Percentiles rank a stretch among this genome's conserved stretches.
Evolutionary conservation across 2,888 invertebrate genomes (phyloP).

Genomic region (Drosophila aldrichi): DNA sequence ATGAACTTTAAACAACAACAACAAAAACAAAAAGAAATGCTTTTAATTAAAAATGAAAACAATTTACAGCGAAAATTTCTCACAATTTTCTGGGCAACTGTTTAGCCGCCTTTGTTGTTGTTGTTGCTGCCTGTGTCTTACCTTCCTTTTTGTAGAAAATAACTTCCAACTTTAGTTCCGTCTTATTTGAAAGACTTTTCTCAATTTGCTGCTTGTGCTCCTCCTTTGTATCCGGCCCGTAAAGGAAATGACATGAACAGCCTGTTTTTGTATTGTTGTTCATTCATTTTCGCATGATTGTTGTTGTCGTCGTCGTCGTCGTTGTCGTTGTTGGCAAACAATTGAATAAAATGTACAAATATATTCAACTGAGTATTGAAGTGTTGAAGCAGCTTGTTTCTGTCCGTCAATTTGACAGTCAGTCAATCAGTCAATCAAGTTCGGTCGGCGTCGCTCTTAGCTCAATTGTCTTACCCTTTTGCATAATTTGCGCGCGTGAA

Average conservation of each 20-base stretch:
- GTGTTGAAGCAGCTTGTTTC: conserved; percentile 55
- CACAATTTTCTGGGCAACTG: conserved; percentile 19
- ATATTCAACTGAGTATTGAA: conserved; percentile 77
- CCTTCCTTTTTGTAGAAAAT: conserved; percentile 98
- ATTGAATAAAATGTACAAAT: conserved; percentile 74
- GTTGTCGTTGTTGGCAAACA: conserved; percentile 51
- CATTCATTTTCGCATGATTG: conserved; percentile 33
- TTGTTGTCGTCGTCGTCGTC: conserved; percentile 7
- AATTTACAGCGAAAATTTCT: conserved; percentile 61
- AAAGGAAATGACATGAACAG: conserved; percentile 97
- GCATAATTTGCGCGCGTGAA: conserved; percentile 97
- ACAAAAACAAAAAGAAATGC: conserved; percentile 23
- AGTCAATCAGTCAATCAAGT: conserved; percentile 17
- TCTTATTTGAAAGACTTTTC: conserved; percentile 94
- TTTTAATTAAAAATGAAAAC: conserved; percentile 72
- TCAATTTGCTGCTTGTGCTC: conserved; percentile 96
- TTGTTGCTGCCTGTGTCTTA: conserved; percentile 85
- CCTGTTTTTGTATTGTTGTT: conserved; percentile 82
- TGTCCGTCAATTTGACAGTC: conserved; percentile 17
- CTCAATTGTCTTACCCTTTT: conserved; percentile 88
- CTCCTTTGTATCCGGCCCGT: conserved; percentile 95
- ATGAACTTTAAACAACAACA: conserved; percentile 37
- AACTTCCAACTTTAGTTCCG: conserved; percentile 96
- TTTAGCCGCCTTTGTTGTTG: conserved; percentile 25
- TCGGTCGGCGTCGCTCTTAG: conserved; percentile 3